phyloP scores from a whole-genome alignment of 2,888 invertebrate genomes.

The Hedya salicella region DNA sequence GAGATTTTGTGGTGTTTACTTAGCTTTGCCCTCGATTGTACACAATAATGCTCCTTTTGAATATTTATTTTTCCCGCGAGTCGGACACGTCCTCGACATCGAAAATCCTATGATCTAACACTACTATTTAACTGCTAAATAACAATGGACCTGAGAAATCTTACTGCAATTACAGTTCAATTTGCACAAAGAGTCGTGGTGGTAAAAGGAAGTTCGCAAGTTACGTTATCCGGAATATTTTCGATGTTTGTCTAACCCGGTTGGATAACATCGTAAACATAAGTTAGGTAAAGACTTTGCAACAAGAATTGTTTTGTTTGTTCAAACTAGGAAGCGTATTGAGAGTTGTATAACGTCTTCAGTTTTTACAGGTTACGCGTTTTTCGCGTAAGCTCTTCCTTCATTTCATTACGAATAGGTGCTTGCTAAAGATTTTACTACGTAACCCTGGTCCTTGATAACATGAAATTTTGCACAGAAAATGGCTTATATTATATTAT shows the following conservation, averaged over 20 bases:
- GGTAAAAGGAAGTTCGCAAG: background rate
- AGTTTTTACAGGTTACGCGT: slow-evolving; percentile 10
- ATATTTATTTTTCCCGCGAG: no score
- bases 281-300: slow-evolving; percentile 24
- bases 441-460: no score
- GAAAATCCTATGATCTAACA: no score
- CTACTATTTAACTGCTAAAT: no score
- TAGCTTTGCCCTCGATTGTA: no score
- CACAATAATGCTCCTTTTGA: no score
- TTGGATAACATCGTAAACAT: slow-evolving; percentile 36
- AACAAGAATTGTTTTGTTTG: background rate
- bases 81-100: no score
- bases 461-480: no score
- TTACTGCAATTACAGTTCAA: background rate
- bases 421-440: no score
- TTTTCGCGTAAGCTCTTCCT: slow-evolving; percentile 4
- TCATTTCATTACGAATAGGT: background rate
- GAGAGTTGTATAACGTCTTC: slow-evolving; percentile 24
- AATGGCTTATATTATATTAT: no score
- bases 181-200: background rate
- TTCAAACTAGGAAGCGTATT: slow-evolving; percentile 13
- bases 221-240: slow-evolving; percentile 37
- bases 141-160: no score
- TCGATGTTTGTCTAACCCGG: slow-evolving; percentile 35
- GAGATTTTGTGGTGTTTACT: no score